A percentile compares a stretch with the other conserved stretches of the same genome.
Conservation (phyloP, 2,797 vertebrate species). For the Emys orbicularis region DNA sequence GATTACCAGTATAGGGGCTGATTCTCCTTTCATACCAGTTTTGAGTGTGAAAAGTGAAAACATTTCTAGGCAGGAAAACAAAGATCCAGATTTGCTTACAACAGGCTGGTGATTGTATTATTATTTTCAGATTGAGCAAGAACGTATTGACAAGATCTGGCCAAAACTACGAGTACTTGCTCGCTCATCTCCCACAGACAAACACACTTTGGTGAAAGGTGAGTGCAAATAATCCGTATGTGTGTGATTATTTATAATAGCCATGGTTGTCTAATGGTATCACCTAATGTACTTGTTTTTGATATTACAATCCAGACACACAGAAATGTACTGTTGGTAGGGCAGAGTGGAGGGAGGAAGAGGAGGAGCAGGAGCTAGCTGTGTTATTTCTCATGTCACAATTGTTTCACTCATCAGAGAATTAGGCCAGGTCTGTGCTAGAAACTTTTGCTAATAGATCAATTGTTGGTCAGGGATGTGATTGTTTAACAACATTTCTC, state of each 20-base stretch:
- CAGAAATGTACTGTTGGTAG: background rate
- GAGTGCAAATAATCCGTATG: background rate
- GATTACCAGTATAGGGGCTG: background rate
- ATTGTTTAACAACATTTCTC: background rate
- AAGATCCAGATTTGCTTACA: background rate
- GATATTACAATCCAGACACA: background rate
- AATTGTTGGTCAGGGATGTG: background rate
- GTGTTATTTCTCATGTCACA: background rate
- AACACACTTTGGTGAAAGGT: constrained; percentile 98
- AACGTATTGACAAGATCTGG: constrained; percentile 97
- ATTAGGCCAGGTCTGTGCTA: background rate
- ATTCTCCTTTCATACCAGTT: background rate
- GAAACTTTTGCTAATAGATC: background rate
- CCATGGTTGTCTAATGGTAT: background rate
- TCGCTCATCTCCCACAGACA: constrained; percentile 92
- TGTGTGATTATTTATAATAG: fast-evolving
- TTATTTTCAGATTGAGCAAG: constrained; percentile 89
- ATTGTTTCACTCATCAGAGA: background rate
- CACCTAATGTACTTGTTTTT: background rate
- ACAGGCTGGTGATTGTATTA: background rate
- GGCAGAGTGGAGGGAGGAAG: background rate
- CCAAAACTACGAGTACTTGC: constrained; percentile 95
- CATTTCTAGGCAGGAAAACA: fast-evolving
- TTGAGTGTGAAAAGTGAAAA: background rate
- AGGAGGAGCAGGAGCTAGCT: background rate